Conservation (phyloP, 2,797 vertebrate genomes). For the Acrocephalus scirpaceus region DNA sequence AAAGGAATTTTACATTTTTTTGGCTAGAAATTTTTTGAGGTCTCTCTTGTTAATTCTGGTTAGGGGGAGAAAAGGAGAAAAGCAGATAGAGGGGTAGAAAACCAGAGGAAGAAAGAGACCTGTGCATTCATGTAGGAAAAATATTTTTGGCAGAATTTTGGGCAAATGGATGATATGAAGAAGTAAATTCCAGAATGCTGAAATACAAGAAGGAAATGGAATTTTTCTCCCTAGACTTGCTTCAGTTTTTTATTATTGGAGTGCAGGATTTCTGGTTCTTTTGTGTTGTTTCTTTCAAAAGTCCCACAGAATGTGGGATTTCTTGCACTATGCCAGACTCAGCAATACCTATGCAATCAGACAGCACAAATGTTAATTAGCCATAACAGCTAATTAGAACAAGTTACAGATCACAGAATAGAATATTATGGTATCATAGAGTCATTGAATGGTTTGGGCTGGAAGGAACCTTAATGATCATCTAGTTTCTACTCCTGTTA, state of each 20-base stretch:
- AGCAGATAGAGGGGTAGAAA: not conserved
- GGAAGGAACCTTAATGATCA: not conserved
- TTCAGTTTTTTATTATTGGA: not conserved
- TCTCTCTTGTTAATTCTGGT: not conserved
- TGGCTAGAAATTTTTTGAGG: not conserved
- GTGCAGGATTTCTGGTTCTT: not conserved
- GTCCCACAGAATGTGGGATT: not conserved
- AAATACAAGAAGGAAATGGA: not conserved
- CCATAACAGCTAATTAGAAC: not conserved
- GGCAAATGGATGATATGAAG: not conserved
- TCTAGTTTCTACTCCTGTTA: fast-evolving
- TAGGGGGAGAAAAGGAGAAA: not conserved
- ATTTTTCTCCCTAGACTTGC: not conserved
- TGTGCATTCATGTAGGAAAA: not conserved
- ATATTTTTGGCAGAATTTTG: not conserved
- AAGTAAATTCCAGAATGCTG: not conserved
- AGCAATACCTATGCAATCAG: not conserved
- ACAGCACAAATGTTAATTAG: not conserved
- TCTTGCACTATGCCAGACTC: not conserved
- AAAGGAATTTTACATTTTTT: not conserved
- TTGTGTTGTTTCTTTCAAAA: not conserved
- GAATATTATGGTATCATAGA: not conserved
- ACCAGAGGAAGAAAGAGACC: not conserved
- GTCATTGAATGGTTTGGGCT: not conserved
- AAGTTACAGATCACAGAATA: not conserved